A percentile compares a stretch with the other conserved stretches of the same genome.
Evolutionary conservation across 2,888 invertebrate species (phyloP).

Genomic region (Caenorhabditis sp.): DNA sequence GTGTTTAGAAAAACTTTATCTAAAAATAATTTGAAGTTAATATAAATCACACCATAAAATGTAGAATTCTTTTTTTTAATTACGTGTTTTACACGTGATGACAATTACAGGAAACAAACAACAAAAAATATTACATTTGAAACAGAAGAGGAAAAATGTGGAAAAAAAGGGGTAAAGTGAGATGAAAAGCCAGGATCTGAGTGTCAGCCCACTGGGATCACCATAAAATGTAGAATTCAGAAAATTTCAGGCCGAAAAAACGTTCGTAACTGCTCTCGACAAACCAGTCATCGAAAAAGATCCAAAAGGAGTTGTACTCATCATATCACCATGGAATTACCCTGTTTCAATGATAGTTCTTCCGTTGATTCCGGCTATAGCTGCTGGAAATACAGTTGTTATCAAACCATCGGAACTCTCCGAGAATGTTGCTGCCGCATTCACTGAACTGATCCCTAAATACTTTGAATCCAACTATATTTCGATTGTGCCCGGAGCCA

Average conservation of each 20-base stretch:
- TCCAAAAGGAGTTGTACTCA: conserved; percentile 88
- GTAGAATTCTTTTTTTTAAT: no score
- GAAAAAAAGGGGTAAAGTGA: no score
- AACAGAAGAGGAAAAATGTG: no score
- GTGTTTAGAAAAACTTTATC: no score
- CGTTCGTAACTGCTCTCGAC: conserved; percentile 69
- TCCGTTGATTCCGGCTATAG: conserved; percentile 61
- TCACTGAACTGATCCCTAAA: conserved; percentile 55
- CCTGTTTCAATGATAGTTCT: conserved; percentile 74
- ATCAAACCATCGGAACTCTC: conserved; percentile 67
- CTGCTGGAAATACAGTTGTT: conserved; percentile 65
- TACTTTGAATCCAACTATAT: conserved; percentile 79
- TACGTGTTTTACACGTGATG: no score
- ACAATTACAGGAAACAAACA: no score
- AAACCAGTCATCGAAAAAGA: conserved; percentile 52
- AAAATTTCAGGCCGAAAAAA: conserved; percentile 35
- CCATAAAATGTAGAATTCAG: neutral
- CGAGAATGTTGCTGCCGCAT: conserved; percentile 45
- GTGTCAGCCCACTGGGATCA: no score
- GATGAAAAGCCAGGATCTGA: no score
- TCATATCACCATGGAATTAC: conserved; percentile 93
- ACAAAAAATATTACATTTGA: no score
- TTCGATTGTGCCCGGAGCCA: conserved; percentile 83
- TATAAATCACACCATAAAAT: no score
- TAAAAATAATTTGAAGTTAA: no score